Percentiles rank a stretch among this genome's conserved stretches.
Evolutionary conservation across 2,113 vertebrate species (phyloP).

Genomic region (Chrysochloris asiatica): DNA sequence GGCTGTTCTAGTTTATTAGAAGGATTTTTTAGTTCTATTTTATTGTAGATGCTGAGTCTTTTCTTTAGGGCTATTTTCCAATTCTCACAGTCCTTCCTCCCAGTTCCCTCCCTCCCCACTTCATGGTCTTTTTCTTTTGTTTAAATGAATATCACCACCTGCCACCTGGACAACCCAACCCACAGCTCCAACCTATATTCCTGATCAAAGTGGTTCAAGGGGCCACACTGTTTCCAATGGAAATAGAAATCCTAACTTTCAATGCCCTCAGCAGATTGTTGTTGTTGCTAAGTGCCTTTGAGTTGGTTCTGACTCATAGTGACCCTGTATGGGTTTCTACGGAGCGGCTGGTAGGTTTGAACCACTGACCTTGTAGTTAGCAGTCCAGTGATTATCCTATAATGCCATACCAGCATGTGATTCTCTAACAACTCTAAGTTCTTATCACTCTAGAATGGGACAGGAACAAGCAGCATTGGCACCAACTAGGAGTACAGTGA

Average conservation of each 20-base stretch:
- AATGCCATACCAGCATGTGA: too few species aligned
- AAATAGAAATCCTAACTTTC: neutral
- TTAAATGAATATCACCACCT: neutral
- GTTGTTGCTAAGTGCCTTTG: neutral
- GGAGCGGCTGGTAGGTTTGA: too few species aligned
- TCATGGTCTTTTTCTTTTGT: neutral
- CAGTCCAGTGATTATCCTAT: too few species aligned
- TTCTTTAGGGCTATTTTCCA: neutral
- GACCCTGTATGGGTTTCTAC: too few species aligned
- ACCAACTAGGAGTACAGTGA: neutral
- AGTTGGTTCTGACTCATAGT: too few species aligned
- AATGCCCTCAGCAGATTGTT: neutral
- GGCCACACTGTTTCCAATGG: neutral
- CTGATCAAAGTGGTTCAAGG: neutral
- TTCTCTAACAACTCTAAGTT: conserved; percentile 11
- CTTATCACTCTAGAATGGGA: neutral
- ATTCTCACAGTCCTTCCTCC: neutral
- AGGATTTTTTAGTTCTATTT: neutral
- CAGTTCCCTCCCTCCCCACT: neutral
- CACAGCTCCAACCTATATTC: neutral
- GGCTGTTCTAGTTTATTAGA: neutral
- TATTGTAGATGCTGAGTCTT: neutral
- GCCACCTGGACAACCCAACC: too few species aligned
- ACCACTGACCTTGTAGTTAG: too few species aligned
- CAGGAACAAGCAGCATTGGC: neutral